Conservation (phyloP, 2,888 invertebrate genomes). For the Leptopilina syphax region DNA sequence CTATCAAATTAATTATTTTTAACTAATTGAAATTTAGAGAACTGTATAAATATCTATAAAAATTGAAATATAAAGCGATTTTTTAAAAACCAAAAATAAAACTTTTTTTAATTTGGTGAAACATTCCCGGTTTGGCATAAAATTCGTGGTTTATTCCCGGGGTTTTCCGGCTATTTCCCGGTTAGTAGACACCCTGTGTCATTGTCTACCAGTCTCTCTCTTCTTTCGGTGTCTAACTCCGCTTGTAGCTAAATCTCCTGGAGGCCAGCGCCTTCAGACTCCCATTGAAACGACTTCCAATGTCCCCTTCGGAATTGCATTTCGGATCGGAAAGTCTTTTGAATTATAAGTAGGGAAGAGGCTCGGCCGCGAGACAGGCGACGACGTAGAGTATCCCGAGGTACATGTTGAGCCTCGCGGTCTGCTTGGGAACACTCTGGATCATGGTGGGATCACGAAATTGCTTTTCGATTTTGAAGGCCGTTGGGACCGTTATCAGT, state of each 20-base stretch:
- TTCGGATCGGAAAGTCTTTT: neutral
- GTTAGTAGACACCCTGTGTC: neutral
- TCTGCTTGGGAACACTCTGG: slow-evolving; percentile 90
- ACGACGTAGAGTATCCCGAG: slow-evolving; percentile 94
- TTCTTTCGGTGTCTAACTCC: neutral
- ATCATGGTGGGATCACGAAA: slow-evolving; percentile 89
- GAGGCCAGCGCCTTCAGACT: neutral
- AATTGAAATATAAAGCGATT: no score
- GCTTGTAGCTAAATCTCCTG: neutral
- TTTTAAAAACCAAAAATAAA: no score
- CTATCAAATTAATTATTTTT: no score
- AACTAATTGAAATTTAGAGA: no score
- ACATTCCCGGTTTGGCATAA: no score
- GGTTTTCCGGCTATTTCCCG: no score
- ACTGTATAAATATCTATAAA: no score
- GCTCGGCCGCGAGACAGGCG: slow-evolving; percentile 80
- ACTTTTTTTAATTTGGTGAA: no score
- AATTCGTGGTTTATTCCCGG: no score
- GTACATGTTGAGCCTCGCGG: slow-evolving; percentile 93
- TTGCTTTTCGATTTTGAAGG: slow-evolving; percentile 93
- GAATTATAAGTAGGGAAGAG: slow-evolving; percentile 70
- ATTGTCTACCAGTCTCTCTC: neutral
- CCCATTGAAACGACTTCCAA: neutral
- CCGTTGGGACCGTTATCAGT: slow-evolving; percentile 89
- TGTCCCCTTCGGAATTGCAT: neutral